These are phyloP conservation scores for Bhutanitis thaidina DNA, from an alignment of 2,888 invertebrate species.

Conservation along the genomic window DNA sequence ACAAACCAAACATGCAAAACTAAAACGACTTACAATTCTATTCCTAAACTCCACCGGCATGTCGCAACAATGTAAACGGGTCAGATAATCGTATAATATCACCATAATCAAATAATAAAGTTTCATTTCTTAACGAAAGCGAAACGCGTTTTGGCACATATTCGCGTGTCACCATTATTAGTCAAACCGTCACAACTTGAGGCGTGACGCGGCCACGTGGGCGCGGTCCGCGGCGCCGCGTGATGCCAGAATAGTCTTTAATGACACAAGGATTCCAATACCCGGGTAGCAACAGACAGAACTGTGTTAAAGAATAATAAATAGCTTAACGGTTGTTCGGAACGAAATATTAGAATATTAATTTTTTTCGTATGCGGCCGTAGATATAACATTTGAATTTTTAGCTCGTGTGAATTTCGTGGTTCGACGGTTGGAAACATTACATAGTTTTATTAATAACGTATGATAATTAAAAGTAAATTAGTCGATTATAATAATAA, in stretches of 20 bases:
- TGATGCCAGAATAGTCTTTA: constrained; percentile 13
- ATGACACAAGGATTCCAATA: constrained; percentile 8
- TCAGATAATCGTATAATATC: constrained; percentile 5
- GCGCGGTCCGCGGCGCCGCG: constrained; percentile 2
- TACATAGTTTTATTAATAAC: too few species aligned
- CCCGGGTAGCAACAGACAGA: constrained; percentile 19
- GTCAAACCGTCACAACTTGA: constrained; percentile 10
- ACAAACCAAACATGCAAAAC: too few species aligned
- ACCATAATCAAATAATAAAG: constrained; percentile 16
- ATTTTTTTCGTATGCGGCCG: neutral
- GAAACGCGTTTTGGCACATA: constrained; percentile 17
- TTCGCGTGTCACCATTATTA: constrained; percentile 14
- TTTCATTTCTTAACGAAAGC: constrained; percentile 18
- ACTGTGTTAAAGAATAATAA: constrained; percentile 4
- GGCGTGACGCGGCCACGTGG: constrained; percentile 7
- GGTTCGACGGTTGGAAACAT: too few species aligned
- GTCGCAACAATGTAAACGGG: neutral
- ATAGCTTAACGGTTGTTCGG: constrained; percentile 4
- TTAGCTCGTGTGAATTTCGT: too few species aligned
- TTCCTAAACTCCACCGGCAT: neutral
- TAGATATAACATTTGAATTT: too few species aligned
- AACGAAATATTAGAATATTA: constrained; percentile 4
- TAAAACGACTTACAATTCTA: neutral
- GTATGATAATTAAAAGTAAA: too few species aligned
- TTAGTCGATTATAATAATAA: too few species aligned